These are phyloP conservation scores for Aphelocoma californica DNA, from an alignment of 2,797 vertebrate species.

Conservation along the genomic window DNA sequence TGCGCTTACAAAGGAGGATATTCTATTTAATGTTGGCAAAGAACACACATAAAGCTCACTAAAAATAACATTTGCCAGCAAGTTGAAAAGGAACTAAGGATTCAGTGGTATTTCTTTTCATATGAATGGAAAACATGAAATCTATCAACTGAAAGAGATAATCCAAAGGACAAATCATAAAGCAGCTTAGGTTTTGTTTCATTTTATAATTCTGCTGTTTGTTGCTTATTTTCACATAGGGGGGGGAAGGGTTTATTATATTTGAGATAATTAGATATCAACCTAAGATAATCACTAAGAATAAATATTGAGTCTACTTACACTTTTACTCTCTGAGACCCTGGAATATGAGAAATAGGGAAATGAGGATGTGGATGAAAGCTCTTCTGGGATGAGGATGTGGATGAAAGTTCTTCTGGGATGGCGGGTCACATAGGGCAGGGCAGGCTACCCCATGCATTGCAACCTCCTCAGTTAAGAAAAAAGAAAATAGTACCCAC, in stretches of 20 bases:
- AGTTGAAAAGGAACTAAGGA: background rate
- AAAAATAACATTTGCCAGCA: background rate
- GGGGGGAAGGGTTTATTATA: background rate
- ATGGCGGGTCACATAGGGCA: background rate
- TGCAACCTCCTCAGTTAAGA: background rate
- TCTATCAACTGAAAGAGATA: background rate
- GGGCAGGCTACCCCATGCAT: background rate
- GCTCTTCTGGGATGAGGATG: background rate
- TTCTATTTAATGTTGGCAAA: background rate
- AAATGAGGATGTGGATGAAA: background rate
- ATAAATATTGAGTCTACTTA: background rate
- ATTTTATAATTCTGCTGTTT: background rate
- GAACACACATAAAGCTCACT: background rate
- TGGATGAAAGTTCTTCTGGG: background rate
- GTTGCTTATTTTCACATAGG: background rate
- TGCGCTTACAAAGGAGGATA: background rate
- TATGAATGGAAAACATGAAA: background rate
- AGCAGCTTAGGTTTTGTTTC: background rate
- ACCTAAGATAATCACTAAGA: background rate
- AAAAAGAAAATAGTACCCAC: no score
- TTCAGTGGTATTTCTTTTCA: background rate
- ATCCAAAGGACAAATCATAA: background rate
- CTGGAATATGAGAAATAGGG: background rate
- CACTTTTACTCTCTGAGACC: background rate
- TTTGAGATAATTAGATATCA: conserved; percentile 38